A percentile compares a stretch with the other conserved stretches of the same genome.
Evolutionary conservation across 2,888 invertebrate genomes (phyloP).

Genomic region (Pristionchus maxplancki): DNA sequence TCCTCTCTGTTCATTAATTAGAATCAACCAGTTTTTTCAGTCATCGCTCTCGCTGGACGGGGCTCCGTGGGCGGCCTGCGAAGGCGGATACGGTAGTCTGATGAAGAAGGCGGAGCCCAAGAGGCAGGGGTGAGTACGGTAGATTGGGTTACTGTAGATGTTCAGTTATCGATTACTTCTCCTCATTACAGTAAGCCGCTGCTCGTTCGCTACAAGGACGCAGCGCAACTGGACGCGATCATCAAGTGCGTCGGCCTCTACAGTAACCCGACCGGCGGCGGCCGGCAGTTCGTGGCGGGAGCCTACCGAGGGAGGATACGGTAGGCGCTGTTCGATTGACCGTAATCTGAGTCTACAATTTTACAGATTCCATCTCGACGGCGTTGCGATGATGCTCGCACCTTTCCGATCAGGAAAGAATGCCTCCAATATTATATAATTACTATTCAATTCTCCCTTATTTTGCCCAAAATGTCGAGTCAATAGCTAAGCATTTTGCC

Average conservation of each 20-base stretch:
- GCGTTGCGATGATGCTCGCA: not conserved
- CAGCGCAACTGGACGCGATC: not conserved
- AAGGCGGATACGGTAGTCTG: constrained; percentile 32
- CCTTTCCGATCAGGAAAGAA: not conserved
- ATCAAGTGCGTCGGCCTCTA: constrained; percentile 37
- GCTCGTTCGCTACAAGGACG: constrained; percentile 19
- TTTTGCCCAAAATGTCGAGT: not conserved
- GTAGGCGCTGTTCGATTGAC: constrained; percentile 4
- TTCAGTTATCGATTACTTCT: no score
- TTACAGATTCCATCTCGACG: constrained; percentile 43
- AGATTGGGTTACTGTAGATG: not conserved
- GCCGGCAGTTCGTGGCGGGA: constrained; percentile 36
- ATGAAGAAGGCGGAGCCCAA: constrained; percentile 3
- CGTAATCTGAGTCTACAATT: not conserved
- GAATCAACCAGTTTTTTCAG: no score
- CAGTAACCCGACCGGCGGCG: not conserved
- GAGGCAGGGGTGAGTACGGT: not conserved
- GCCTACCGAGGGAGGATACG: constrained; percentile 29
- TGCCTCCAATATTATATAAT: not conserved
- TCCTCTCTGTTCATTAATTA: not conserved
- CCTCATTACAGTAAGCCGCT: constrained; percentile 7
- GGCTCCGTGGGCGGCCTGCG: not conserved
- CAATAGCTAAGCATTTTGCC: not conserved
- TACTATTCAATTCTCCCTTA: not conserved
- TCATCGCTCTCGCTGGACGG: not conserved